Percentiles rank a stretch among this genome's conserved stretches.
Conservation (phyloP, 2,113 vertebrate species). For the Anser brachyrhynchus region DNA sequence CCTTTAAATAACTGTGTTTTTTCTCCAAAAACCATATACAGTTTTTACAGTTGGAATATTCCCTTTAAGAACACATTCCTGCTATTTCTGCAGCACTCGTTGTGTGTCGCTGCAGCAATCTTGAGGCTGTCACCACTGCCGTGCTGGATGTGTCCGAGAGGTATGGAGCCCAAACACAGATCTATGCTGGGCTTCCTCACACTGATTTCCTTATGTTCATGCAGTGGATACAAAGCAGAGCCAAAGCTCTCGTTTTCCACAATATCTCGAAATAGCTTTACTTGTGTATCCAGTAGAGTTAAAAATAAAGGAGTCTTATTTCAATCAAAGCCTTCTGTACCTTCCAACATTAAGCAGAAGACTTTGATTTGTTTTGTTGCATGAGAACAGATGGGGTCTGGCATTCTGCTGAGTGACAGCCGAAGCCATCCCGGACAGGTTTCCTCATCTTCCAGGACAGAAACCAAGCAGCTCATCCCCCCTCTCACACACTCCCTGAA, state of each 20-base stretch:
- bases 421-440: neutral
- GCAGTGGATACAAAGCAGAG: neutral
- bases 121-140: accelerated
- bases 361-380: neutral
- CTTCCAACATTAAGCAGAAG: neutral
- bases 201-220: neutral
- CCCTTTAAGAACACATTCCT: neutral
- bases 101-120: neutral
- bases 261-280: neutral
- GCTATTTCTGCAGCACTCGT: neutral
- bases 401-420: conserved; percentile 37
- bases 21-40: neutral
- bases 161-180: neutral
- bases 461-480: neutral
- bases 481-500: neutral
- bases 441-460: conserved; percentile 34
- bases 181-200: neutral
- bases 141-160: neutral
- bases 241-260: neutral
- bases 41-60: neutral
- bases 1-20: neutral
- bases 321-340: neutral
- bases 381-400: conserved; percentile 42
- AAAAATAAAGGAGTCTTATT: neutral
- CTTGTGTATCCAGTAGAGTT: neutral